Conservation (phyloP, 2,888 invertebrate genomes). For the Dysmachus trigonus region DNA sequence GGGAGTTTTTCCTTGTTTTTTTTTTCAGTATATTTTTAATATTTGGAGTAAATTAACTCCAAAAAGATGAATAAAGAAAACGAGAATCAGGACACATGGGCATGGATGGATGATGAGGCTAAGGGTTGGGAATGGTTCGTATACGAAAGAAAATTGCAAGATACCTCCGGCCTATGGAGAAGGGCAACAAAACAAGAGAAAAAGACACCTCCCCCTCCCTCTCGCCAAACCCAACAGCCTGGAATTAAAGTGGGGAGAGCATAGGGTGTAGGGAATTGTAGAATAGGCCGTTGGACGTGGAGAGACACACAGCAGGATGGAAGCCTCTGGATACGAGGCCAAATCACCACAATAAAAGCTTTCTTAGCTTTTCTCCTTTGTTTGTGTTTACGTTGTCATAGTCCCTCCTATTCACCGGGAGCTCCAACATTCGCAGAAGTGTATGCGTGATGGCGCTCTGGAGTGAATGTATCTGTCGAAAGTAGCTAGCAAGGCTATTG, state of each 20-base stretch:
- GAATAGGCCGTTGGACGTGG: background rate
- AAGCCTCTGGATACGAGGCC: conserved; percentile 10
- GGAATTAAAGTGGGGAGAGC: background rate
- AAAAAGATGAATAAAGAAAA: background rate
- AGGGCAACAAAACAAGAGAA: background rate
- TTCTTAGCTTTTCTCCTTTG: conserved; percentile 29
- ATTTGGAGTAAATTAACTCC: conserved; percentile 15
- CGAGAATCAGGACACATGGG: conserved; percentile 18
- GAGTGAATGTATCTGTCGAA: background rate
- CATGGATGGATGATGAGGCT: background rate
- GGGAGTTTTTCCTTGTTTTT: background rate
- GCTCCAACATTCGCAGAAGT: background rate
- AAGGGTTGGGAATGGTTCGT: background rate
- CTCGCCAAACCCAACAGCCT: no score
- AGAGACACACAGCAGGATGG: background rate
- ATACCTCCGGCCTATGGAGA: background rate
- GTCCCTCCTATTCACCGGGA: conserved; percentile 1
- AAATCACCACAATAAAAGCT: conserved; percentile 39
- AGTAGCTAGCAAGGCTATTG: conserved; percentile 27
- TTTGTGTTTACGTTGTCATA: conserved; percentile 21
- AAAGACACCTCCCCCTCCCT: background rate
- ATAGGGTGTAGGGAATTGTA: background rate
- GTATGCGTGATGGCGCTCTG: conserved; percentile 7
- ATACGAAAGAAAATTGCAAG: conserved; percentile 2
- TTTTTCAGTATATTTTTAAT: conserved; percentile 13